Base-by-base conservation (phyloP, 1,140 invertebrate genomes). In the Stegodyphus dumicola region DNA sequence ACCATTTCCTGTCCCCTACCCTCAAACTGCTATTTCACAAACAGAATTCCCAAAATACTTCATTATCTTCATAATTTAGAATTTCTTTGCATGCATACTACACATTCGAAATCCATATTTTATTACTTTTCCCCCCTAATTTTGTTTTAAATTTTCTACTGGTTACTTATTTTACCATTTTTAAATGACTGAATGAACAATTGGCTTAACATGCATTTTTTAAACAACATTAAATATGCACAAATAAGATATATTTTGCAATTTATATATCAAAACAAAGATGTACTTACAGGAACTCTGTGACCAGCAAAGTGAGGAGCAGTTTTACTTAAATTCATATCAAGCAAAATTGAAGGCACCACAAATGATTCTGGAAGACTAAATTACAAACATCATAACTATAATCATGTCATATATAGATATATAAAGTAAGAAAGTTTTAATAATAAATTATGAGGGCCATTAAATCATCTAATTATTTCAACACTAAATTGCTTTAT, bases 311-410 rank as follows among this genome's bases (percentile, higher is more conserved):
- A 97, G 90, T 96, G 94, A 85, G 93, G 91, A 86, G 95, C 93
- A 70, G 94, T 93, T 88, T 95, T 93, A 85, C 92, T 91, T 81
- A 97, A 91, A 77, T 95, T 93, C 88, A 89, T 87, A 87, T 97
- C 95, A 0, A 94, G 92, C 17, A 97, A 93, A 66, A 93, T 93
- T 87, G 92, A 93, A 53, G 96, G 96, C 84, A 97, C 95, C 86
- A 98, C 95, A 87, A 98, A 92, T 87, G 94, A 94, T 89, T 96
- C 93, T 78, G 95, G 93, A 88, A 92, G 88, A 87, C 91, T 92
- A 86, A 54, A 89, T 89, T 79, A 33, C 33, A 33, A 33, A 33
- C 33, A 33, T 33, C 33, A 33, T 33, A 33, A 33, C 33, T 33
- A 33, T 33, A 33, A 33, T 33, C 3, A 33, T 33, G 33, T 33